Percentiles rank a stretch among this genome's conserved stretches.
These are phyloP conservation scores for Eretmocerus hayati DNA, from an alignment of 2,888 invertebrate species.

Conservation along the genomic window DNA sequence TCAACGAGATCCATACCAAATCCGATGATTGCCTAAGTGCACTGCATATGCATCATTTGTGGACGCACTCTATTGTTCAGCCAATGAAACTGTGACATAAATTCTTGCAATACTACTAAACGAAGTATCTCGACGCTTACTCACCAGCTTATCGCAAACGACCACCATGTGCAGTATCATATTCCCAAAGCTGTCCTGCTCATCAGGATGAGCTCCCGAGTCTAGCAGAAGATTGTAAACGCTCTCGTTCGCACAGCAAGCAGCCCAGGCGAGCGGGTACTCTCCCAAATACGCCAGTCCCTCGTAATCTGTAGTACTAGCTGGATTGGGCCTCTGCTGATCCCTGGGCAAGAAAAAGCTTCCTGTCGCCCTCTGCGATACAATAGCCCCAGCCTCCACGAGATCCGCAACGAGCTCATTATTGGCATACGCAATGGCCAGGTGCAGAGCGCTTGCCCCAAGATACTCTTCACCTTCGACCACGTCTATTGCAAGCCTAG, in stretches of 20 bases:
- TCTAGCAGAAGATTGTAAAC: slow-evolving; percentile 93
- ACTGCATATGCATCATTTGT: too few species aligned
- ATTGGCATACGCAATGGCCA: slow-evolving; percentile 94
- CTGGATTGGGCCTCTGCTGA: slow-evolving; percentile 74
- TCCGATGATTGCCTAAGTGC: too few species aligned
- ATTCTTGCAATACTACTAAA: too few species aligned
- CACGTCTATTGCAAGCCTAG: slow-evolving; percentile 77
- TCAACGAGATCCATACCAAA: too few species aligned
- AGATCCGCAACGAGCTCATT: slow-evolving; percentile 90
- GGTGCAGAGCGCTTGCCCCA: slow-evolving; percentile 88
- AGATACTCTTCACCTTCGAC: slow-evolving; percentile 97
- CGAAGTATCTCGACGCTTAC: too few species aligned
- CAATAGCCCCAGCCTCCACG: slow-evolving; percentile 85
- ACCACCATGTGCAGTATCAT: slow-evolving; percentile 99
- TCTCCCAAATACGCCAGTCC: slow-evolving; percentile 96
- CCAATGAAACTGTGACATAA: too few species aligned
- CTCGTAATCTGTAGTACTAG: slow-evolving; percentile 85
- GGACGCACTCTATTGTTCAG: too few species aligned
- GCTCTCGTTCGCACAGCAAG: slow-evolving; percentile 93
- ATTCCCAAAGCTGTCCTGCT: slow-evolving; percentile 95
- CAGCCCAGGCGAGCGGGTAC: slow-evolving; percentile 95
- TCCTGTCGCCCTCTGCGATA: slow-evolving; percentile 88
- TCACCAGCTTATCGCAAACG: slow-evolving; percentile 81
- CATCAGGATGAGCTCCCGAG: slow-evolving; percentile 88
- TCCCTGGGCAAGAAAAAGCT: slow-evolving; percentile 95